A percentile compares a stretch with the other conserved stretches of the same genome.
These are phyloP conservation scores for Achroia grisella DNA, from an alignment of 1,140 invertebrate genomes.

Conservation along the genomic window DNA sequence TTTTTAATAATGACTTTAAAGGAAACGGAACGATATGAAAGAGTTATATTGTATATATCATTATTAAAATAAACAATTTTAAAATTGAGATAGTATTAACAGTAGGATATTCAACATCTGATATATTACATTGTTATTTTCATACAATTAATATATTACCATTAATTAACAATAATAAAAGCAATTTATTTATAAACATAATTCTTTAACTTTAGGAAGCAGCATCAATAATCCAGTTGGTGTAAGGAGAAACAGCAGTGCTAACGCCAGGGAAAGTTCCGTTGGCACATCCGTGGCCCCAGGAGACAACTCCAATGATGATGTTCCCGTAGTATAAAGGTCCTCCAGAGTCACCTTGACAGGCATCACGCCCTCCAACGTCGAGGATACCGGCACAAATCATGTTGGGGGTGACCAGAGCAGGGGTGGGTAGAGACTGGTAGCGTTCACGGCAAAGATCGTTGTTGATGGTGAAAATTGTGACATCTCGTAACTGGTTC, in stretches of 20 bases:
- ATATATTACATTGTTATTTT: no score
- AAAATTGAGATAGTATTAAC: no score
- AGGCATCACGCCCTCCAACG: constrained; percentile 31
- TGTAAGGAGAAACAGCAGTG: constrained; percentile 62
- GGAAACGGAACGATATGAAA: no score
- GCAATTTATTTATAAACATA: no score
- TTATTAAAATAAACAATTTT: no score
- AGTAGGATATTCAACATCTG: no score
- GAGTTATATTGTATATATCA: no score
- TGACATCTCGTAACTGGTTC: constrained; percentile 38
- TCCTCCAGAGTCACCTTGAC: constrained; percentile 80
- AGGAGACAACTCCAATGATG: constrained; percentile 73
- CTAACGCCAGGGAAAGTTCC: constrained; percentile 74
- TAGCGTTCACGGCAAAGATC: constrained; percentile 19
- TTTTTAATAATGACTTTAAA: no score
- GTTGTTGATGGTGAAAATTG: constrained; percentile 24
- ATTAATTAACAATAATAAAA: no score
- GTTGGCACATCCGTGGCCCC: constrained; percentile 72
- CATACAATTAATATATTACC: no score
- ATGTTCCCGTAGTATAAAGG: constrained; percentile 64
- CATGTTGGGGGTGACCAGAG: constrained; percentile 26
- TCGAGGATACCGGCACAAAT: constrained; percentile 31
- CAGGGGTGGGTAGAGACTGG: background rate
- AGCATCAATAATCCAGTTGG: constrained; percentile 50
- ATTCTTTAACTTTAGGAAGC: no score